A percentile compares a stretch with the other conserved stretches of the same genome.
Conservation (phyloP, 1,140 invertebrate genomes). For the Branchinecta lindahli region DNA sequence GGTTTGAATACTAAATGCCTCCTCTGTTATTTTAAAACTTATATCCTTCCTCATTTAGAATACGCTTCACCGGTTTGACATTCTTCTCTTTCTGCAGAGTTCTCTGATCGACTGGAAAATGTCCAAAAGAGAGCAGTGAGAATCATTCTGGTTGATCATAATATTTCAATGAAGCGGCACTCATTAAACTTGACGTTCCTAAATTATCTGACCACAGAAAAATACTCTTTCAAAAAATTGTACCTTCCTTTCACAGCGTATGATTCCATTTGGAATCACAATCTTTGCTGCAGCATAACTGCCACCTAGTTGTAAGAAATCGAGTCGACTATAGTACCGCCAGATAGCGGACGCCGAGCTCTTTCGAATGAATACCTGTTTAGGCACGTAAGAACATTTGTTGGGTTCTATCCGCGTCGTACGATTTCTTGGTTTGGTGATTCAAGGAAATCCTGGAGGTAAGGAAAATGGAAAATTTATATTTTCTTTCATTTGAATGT, state of each 20-base stretch:
- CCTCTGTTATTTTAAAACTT: too few relatives aligned
- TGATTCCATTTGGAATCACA: slow-evolving; percentile 3
- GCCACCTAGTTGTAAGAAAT: slow-evolving; percentile 6
- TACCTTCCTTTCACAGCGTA: slow-evolving; percentile 6
- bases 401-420: background rate
- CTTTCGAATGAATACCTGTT: background rate
- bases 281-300: slow-evolving; percentile 2
- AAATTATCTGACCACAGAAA: too few relatives aligned
- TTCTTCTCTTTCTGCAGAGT: too few relatives aligned
- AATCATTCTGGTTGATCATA: too few relatives aligned
- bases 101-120: too few relatives aligned
- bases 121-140: too few relatives aligned
- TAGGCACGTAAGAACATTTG: background rate
- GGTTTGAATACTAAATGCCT: too few relatives aligned
- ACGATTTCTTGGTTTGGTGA: slow-evolving; percentile 2
- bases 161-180: too few relatives aligned
- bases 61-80: too few relatives aligned
- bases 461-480: background rate
- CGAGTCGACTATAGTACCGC: background rate
- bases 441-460: slow-evolving; percentile 2
- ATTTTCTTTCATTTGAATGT: slow-evolving; percentile 1
- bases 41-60: too few relatives aligned
- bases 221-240: too few relatives aligned
- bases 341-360: background rate
- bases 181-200: too few relatives aligned